Evolutionary conservation across 2,797 vertebrate genomes (phyloP).

Genomic region (Diceros bicornis): DNA sequence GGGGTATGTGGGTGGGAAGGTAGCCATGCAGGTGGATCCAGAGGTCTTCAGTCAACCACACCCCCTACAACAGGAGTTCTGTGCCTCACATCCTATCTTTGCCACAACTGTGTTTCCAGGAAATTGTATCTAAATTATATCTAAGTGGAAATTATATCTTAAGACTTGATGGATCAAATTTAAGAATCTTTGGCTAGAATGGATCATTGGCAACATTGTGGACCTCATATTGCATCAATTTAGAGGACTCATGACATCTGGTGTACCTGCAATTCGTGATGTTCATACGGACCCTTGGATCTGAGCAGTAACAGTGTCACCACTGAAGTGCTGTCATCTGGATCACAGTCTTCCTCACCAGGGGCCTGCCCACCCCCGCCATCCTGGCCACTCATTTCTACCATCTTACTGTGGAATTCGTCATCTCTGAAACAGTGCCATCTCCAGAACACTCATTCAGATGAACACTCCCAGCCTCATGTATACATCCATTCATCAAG

Average conservation of each 20-base stretch:
- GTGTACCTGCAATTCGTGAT: neutral
- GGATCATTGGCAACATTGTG: neutral
- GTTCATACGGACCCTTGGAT: neutral
- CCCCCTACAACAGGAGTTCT: accelerated
- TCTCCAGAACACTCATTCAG: neutral
- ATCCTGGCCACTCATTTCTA: neutral
- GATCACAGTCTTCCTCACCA: neutral
- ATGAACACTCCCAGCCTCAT: neutral
- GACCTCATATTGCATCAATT: neutral
- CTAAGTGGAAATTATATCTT: neutral
- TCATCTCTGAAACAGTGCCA: neutral
- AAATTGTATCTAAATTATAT: neutral
- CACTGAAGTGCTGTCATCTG: neutral
- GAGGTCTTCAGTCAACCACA: neutral
- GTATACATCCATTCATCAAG: neutral
- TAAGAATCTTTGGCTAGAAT: neutral
- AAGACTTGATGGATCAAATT: neutral
- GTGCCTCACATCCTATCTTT: too few relatives aligned
- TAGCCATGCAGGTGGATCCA: neutral
- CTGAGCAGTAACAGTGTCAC: neutral
- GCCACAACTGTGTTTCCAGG: neutral
- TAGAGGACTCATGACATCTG: neutral
- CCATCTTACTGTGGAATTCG: neutral
- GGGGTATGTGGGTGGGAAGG: neutral
- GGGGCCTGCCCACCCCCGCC: neutral